These are phyloP conservation scores for Smutsia gigantea DNA, from an alignment of 2,797 vertebrate species.

Conservation along the genomic window DNA sequence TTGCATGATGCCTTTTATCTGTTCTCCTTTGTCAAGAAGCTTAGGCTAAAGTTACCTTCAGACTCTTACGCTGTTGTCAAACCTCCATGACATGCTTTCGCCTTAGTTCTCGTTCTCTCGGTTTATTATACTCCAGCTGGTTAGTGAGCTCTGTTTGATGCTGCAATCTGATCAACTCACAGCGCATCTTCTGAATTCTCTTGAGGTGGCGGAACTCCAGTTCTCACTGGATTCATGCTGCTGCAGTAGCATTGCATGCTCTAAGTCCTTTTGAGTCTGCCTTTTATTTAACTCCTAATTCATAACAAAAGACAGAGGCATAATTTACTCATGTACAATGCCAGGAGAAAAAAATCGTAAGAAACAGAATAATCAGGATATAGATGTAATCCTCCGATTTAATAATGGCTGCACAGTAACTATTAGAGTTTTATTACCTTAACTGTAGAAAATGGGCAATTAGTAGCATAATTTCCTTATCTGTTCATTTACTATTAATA, in stretches of 20 bases:
- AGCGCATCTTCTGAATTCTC: conserved; percentile 96
- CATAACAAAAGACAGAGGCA: conserved; percentile 67
- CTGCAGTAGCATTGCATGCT: conserved; percentile 97
- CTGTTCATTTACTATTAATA: conserved; percentile 12
- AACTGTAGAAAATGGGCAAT: background rate
- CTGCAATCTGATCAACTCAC: conserved; percentile 96
- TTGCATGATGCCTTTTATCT: background rate
- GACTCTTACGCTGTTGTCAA: conserved; percentile 98
- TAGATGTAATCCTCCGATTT: background rate
- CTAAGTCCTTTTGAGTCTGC: conserved; percentile 98
- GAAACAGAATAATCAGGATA: conserved; percentile 6
- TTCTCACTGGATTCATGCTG: conserved; percentile 99
- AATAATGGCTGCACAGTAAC: conserved; percentile 21
- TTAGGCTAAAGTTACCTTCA: conserved; percentile 90
- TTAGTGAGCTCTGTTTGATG: conserved; percentile 99
- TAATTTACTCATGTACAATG: conserved; percentile 58
- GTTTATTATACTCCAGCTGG: conserved; percentile 99
- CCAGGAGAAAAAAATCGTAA: background rate
- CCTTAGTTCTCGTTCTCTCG: conserved; percentile 96
- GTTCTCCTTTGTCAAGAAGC: conserved; percentile 3
- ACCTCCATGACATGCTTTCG: conserved; percentile 99
- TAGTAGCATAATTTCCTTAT: background rate
- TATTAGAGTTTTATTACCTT: background rate
- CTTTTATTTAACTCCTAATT: conserved; percentile 97
- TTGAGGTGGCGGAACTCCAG: conserved; percentile 98